phyloP scores from a whole-genome alignment of 1,140 invertebrate genomes.

The Heliothis subflexa region DNA sequence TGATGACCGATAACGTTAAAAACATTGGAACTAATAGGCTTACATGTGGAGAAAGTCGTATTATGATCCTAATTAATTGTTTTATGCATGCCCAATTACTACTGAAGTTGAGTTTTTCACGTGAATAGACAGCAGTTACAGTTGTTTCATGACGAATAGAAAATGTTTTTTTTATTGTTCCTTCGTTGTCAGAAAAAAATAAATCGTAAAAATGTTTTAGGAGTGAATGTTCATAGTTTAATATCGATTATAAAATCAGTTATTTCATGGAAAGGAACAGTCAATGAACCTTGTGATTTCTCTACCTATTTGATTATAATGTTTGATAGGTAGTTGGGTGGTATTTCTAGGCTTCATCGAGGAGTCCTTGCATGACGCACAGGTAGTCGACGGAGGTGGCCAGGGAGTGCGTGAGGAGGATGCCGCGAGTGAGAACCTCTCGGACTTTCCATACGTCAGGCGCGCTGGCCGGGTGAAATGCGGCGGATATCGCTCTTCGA shows the following conservation, averaged over 20 bases:
- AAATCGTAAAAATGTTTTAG: background rate
- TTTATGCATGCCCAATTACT: too few species aligned
- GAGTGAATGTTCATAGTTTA: background rate
- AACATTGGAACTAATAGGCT: too few species aligned
- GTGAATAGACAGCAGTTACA: too few species aligned
- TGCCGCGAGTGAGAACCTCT: slow-evolving; percentile 73
- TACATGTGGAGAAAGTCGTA: too few species aligned
- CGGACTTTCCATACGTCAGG: slow-evolving; percentile 77
- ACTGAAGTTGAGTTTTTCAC: too few species aligned
- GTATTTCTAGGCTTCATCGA: slow-evolving; percentile 68
- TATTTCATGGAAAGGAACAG: background rate
- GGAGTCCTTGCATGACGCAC: slow-evolving; percentile 79
- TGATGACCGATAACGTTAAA: too few species aligned
- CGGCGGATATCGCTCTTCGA: slow-evolving; percentile 56
- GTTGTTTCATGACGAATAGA: too few species aligned
- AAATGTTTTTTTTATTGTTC: too few species aligned
- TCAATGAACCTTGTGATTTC: background rate
- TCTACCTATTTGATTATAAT: slow-evolving; percentile 16
- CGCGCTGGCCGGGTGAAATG: slow-evolving; percentile 50
- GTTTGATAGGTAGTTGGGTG: background rate
- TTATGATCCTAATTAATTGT: too few species aligned
- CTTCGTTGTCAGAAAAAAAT: too few species aligned
- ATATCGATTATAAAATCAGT: background rate
- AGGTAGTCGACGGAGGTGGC: slow-evolving; percentile 82
- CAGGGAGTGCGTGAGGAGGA: slow-evolving; percentile 78